Evolutionary conservation across 1,140 invertebrate genomes (phyloP), one percentile per base, ranked within the genome.

Genomic region (Zophobas morio): DNA sequence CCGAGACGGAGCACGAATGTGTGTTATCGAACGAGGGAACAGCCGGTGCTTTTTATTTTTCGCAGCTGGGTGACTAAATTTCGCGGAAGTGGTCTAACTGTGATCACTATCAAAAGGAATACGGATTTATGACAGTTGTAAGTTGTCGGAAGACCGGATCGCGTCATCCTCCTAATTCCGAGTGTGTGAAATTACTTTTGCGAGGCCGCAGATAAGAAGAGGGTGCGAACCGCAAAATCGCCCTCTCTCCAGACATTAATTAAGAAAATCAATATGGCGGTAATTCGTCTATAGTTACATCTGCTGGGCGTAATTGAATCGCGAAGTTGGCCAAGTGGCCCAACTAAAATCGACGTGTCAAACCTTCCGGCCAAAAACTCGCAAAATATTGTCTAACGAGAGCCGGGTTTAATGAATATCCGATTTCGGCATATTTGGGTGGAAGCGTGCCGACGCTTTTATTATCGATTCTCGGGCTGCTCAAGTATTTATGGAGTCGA

Each of bases 141-240:
- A 51, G 6, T 51, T 51, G 6, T 20, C 20, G 6, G 49, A 71
- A 71, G 66, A 53, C 40, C 34, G 37, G 49, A 46, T 37, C 46
- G 40, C 46, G 40, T 32, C 53, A 32, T 56, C 53, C n/a, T 72
- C 51, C 33, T 72, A 72, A 72, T 72, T 72, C n/a, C 70, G 51
- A 72, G 70, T 72, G 70, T 72, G 46, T 35, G 46, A 39, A 51
- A 72, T 72, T 72, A 33, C 51, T 72, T 51, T 47, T 60, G 57
- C 3, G 53, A 56, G 5, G 3, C 53, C 3, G 66, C 32, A 70
- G 66, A 70, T 70, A 70, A 70, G 66, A 40, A 72, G 47, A 72
- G 46, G 70, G 70, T 40, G 70, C 40, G 51, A 72, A 72, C 70
- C 47, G 46, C 70, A 51, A 72, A 51, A 72, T 72, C 47, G 70